Conservation (phyloP, 1,140 invertebrate species). For the Calephelis nemesis region DNA sequence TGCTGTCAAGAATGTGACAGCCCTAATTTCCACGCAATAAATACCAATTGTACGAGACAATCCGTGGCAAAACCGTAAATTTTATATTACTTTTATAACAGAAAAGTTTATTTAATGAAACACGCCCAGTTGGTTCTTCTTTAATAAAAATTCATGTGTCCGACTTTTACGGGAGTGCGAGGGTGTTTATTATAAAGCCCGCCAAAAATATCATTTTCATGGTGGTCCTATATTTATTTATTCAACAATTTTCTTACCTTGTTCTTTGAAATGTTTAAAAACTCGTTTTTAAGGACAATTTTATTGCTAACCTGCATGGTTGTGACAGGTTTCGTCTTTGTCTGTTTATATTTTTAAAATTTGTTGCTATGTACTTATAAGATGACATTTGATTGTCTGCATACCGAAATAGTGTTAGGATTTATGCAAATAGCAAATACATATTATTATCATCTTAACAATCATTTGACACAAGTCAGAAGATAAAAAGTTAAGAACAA, state of each 20-base stretch:
- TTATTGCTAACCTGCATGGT: neutral
- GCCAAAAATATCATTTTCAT: conserved; percentile 64
- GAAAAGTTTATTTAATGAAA: conserved; percentile 58
- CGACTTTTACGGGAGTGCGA: conserved; percentile 63
- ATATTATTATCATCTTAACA: too few relatives aligned
- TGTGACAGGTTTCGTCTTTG: too few relatives aligned
- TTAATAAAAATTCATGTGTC: conserved; percentile 63
- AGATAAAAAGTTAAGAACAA: too few relatives aligned
- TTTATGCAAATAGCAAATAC: too few relatives aligned
- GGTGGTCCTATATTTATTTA: conserved; percentile 38
- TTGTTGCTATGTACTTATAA: too few relatives aligned
- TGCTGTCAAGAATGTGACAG: conserved; percentile 22
- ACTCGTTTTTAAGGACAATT: neutral
- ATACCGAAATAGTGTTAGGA: too few relatives aligned
- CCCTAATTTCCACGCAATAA: conserved; percentile 27
- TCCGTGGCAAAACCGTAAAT: conserved; percentile 11
- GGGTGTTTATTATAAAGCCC: conserved; percentile 56
- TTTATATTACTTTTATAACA: conserved; percentile 12
- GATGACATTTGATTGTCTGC: too few relatives aligned
- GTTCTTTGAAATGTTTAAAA: neutral
- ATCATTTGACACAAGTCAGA: too few relatives aligned
- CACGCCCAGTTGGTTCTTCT: conserved; percentile 64
- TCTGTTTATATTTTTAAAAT: too few relatives aligned
- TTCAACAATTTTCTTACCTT: neutral
- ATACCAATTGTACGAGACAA: conserved; percentile 45